These are phyloP conservation scores for Hyles euphorbiae DNA, from an alignment of 1,140 invertebrate genomes.

Conservation along the genomic window DNA sequence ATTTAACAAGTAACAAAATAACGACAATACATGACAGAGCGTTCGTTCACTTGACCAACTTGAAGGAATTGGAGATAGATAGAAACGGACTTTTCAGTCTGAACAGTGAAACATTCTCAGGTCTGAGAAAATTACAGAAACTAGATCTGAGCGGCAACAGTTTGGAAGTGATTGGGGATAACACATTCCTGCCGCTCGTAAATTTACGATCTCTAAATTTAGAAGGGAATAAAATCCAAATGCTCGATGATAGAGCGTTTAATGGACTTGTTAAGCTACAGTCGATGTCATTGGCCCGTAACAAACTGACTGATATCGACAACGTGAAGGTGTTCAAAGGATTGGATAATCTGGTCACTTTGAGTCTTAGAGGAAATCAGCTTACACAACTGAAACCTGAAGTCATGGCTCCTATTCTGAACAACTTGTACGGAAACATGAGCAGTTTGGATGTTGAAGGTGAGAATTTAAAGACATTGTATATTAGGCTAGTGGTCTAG, in stretches of 20 bases:
- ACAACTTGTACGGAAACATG: slow-evolving; percentile 81
- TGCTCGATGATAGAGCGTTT: slow-evolving; percentile 83
- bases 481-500: slow-evolving; percentile 2
- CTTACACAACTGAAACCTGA: slow-evolving; percentile 81
- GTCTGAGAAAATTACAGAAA: slow-evolving; percentile 79
- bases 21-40: slow-evolving; percentile 82
- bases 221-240: slow-evolving; percentile 80
- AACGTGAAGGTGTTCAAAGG: slow-evolving; percentile 78
- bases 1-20: slow-evolving; percentile 83
- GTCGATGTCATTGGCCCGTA: slow-evolving; percentile 81
- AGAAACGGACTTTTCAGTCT: slow-evolving; percentile 82
- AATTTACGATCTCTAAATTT: slow-evolving; percentile 81
- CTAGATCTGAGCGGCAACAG: slow-evolving; percentile 82
- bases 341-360: slow-evolving; percentile 70
- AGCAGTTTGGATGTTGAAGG: slow-evolving; percentile 78
- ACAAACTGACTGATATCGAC: slow-evolving; percentile 80
- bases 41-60: slow-evolving; percentile 79
- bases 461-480: slow-evolving; percentile 21
- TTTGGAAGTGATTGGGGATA: slow-evolving; percentile 83
- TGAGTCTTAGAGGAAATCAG: slow-evolving; percentile 83
- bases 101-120: slow-evolving; percentile 82
- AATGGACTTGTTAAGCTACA: slow-evolving; percentile 80
- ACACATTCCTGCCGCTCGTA: slow-evolving; percentile 83
- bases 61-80: slow-evolving; percentile 82
- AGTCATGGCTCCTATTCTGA: slow-evolving; percentile 82